phyloP scores from a whole-genome alignment of 2,113 vertebrate genomes.

The Leptocoma aspasia region DNA sequence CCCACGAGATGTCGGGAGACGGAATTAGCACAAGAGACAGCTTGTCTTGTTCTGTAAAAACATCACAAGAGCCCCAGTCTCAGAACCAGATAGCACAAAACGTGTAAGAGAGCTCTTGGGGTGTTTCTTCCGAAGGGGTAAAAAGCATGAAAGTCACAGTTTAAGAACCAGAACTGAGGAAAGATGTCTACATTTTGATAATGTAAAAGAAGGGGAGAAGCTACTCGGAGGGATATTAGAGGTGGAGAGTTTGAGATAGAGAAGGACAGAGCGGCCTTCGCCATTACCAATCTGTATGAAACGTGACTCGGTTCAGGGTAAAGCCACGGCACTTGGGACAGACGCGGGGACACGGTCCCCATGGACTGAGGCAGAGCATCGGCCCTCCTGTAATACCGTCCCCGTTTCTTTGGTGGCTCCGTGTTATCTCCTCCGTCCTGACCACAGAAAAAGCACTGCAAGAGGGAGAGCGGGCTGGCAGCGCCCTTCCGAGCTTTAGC shows the following conservation, averaged over 20 bases:
- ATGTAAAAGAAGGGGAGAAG: not conserved
- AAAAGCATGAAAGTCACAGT: not conserved
- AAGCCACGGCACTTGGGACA: not conserved
- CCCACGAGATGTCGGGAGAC: not conserved
- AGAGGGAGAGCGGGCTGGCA: not conserved
- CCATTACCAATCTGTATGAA: not conserved
- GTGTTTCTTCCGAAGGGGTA: not conserved
- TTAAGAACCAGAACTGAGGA: not conserved
- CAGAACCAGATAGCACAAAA: not conserved
- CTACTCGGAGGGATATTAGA: not conserved
- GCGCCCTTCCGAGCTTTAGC: not conserved
- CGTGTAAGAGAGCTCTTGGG: not conserved
- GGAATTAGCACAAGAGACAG: not conserved
- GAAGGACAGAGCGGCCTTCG: not conserved
- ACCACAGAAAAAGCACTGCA: not conserved
- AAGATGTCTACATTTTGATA: not conserved
- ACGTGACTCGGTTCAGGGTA: not conserved
- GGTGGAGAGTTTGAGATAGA: not conserved
- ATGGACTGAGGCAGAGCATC: not conserved
- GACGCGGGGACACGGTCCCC: not conserved
- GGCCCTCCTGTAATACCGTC: not conserved
- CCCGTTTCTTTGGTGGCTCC: conserved; percentile 8
- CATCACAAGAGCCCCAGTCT: not conserved
- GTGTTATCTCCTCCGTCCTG: not conserved
- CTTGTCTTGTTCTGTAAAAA: not conserved